Percentiles rank a stretch among this genome's conserved stretches.
These are phyloP conservation scores for Aproaerema taeniolella DNA, from an alignment of 2,888 invertebrate genomes.

Conservation along the genomic window DNA sequence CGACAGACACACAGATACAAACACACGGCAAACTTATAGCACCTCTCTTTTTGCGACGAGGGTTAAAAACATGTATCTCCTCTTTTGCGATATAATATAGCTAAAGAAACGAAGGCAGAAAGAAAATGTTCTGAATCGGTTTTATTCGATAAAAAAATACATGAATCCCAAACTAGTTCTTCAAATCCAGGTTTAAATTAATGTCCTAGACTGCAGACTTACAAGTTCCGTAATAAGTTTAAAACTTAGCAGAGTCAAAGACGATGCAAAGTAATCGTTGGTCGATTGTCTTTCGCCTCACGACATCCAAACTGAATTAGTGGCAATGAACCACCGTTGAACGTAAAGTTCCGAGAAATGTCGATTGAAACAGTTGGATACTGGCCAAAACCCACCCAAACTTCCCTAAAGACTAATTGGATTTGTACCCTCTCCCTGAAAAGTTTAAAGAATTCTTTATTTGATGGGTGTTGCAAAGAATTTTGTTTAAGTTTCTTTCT, in stretches of 20 bases:
- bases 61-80: too few species aligned
- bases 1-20: too few species aligned
- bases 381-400: conserved; percentile 56
- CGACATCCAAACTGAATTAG: conserved; percentile 45
- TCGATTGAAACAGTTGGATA: conserved; percentile 58
- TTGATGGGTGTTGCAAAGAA: neutral
- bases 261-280: conserved; percentile 34
- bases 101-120: too few species aligned
- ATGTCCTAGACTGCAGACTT: too few species aligned
- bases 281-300: conserved; percentile 40
- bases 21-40: too few species aligned
- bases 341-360: conserved; percentile 40
- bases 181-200: too few species aligned
- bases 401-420: conserved; percentile 63
- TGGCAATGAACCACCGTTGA: conserved; percentile 36
- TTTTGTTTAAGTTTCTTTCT: neutral
- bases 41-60: too few species aligned
- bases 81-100: too few species aligned
- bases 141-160: too few species aligned
- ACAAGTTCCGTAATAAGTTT: conserved; percentile 1
- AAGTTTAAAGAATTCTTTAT: conserved; percentile 27
- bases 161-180: too few species aligned
- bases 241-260: conserved; percentile 1
- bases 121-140: too few species aligned
- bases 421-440: conserved; percentile 43